Evolutionary conservation across 2,797 vertebrate species (phyloP).

Genomic region (Platalea minor): DNA sequence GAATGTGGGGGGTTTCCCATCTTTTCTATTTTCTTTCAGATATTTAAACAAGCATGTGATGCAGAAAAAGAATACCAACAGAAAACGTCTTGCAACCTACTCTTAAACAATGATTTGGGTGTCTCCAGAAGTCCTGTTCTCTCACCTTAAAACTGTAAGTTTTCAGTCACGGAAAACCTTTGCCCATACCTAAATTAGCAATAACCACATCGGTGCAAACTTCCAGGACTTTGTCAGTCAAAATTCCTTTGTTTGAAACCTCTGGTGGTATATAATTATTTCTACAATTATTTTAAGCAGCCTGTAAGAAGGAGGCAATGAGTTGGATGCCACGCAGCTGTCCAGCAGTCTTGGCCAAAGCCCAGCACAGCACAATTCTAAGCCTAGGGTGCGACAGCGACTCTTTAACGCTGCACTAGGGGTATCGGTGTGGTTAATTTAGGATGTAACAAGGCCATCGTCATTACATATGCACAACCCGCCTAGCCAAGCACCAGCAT

Average conservation of each 20-base stretch:
- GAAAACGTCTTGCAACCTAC: not conserved
- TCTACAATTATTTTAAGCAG: not conserved
- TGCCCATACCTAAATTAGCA: not conserved
- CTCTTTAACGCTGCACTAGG: not conserved
- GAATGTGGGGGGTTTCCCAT: rapidly evolving
- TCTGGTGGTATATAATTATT: not conserved
- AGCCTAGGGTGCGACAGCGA: not conserved
- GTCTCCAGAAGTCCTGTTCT: not conserved
- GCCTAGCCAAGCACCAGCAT: not conserved
- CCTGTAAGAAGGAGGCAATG: not conserved
- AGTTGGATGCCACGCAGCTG: not conserved
- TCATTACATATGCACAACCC: not conserved
- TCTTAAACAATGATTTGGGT: not conserved
- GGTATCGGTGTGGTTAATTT: not conserved
- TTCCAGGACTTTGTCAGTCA: not conserved
- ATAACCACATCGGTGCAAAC: not conserved
- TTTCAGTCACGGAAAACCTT: not conserved
- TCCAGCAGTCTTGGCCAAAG: not conserved
- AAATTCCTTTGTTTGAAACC: not conserved
- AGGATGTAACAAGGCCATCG: not conserved
- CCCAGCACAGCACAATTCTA: not conserved
- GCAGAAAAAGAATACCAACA: not conserved
- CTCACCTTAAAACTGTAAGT: not conserved
- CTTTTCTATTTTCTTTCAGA: not conserved
- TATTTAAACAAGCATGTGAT: not conserved